Evolutionary conservation across 2,113 vertebrate genomes (phyloP).

Genomic region (Actinemys pallida): DNA sequence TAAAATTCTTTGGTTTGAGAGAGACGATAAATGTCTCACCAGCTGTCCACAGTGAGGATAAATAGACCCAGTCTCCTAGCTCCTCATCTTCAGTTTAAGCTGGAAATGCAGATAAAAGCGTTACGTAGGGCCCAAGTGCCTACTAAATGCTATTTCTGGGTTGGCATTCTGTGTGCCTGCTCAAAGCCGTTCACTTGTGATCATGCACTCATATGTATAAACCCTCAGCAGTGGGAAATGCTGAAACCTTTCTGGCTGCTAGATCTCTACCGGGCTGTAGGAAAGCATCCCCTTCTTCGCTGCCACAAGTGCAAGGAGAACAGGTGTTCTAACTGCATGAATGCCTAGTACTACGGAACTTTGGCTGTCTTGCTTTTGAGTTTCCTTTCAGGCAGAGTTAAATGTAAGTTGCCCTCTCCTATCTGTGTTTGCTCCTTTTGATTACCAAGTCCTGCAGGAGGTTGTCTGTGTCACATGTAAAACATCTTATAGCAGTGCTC

Average conservation of each 20-base stretch:
- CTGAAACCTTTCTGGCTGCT: background rate
- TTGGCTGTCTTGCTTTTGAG: background rate
- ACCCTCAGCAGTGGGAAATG: background rate
- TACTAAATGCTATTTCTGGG: background rate
- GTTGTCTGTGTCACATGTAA: background rate
- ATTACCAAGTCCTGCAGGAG: background rate
- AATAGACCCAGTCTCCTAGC: background rate
- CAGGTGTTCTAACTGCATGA: background rate
- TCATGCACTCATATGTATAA: background rate
- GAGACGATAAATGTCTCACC: background rate
- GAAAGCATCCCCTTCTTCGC: background rate
- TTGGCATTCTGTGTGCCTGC: background rate
- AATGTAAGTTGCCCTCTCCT: background rate
- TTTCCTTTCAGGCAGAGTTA: background rate
- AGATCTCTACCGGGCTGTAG: background rate
- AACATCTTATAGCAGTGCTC: background rate
- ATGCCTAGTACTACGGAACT: background rate
- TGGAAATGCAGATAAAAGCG: background rate
- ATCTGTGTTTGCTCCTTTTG: background rate
- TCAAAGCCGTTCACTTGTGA: background rate
- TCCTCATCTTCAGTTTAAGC: background rate
- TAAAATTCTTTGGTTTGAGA: background rate
- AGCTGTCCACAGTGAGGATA: background rate
- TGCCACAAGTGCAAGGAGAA: background rate
- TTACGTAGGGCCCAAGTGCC: background rate